Base-by-base conservation (phyloP, 2,888 invertebrate species). In the Drosophila dives region DNA sequence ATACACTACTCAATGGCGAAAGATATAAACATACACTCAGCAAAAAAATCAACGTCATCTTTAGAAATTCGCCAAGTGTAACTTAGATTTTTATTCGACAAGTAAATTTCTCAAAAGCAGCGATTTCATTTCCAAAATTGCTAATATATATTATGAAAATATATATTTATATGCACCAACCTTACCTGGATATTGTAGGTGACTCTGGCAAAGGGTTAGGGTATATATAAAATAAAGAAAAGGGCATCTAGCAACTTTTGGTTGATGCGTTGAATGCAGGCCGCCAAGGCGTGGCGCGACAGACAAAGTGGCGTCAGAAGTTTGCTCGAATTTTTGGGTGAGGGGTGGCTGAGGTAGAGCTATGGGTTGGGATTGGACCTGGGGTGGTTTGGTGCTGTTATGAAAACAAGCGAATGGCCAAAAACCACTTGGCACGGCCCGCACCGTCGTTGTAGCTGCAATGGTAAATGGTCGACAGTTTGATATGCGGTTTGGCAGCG, bases 381-480 rank as follows among this genome's bases (percentile, higher is more conserved):
- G 12, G 59, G 23, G 3, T 29, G 11, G 33, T 36, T 23, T n/a
- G 53, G 34, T 33, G 48, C 60, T 84, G 88, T 88, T 84, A 85
- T 86, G 89, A 88, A 90, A 85, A 85, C 87, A 86, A 89, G 86
- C 72, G 75, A 26, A 74, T 90, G 83, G 86, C 85, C 89, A 86
- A 86, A 86, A 86, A 86, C 90, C 85, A 86, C 90, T 86, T 86
- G 85, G 85, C 85, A 86, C 72, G 78, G 83, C 70, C 86, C 70
- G 84, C 86, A 89, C 86, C 90, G 23, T 82, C 73, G 84, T 71
- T 84, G 88, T 89, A 81, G 58, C 71, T 72, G 50, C 55, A 38
- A 87, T 83, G 83, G 72, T 87, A 87, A 82, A 84, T 88, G 86
- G 88, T 85, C 84, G 85, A 88, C 87, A 90, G 90, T 85, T 86